phyloP scores from a whole-genome alignment of 2,888 invertebrate species.

The Neria commutata region DNA sequence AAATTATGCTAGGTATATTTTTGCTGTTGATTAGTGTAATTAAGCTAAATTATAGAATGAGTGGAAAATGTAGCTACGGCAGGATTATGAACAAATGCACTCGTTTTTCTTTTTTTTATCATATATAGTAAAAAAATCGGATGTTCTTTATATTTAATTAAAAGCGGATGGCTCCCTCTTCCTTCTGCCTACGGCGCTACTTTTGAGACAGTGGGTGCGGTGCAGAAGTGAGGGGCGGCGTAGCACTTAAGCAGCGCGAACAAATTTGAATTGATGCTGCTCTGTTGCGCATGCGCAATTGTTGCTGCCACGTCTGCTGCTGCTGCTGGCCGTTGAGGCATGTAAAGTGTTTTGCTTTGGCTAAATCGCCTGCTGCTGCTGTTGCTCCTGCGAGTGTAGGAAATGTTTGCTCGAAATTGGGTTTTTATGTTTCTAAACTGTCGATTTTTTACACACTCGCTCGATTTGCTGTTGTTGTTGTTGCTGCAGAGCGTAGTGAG shows the following conservation, averaged over 20 bases:
- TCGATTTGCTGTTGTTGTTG: not conserved
- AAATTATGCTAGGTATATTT: too few species aligned
- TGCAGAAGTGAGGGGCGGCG: too few species aligned
- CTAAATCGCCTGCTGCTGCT: not conserved
- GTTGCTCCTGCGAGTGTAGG: not conserved
- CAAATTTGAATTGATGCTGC: conserved; percentile 4
- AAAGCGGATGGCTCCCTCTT: too few species aligned
- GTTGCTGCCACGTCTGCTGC: conserved; percentile 13
- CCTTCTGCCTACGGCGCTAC: too few species aligned
- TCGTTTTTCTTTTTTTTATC: too few species aligned
- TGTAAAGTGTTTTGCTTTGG: conserved; percentile 5
- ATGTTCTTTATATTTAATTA: too few species aligned
- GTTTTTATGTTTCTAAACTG: conserved; percentile 50
- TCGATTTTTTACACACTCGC: not conserved
- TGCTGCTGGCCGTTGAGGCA: not conserved
- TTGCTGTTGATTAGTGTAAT: too few species aligned
- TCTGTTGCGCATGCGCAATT: conserved; percentile 20
- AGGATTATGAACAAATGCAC: too few species aligned
- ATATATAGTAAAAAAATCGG: too few species aligned
- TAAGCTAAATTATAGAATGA: too few species aligned
- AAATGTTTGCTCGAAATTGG: conserved; percentile 55
- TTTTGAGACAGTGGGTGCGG: too few species aligned
- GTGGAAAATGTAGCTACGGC: too few species aligned
- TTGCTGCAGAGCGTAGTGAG: not conserved
- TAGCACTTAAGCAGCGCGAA: not conserved